Percentiles rank a stretch among this genome's conserved stretches.
These are phyloP conservation scores for Hippocampus mohnikei DNA, from an alignment of 2,113 vertebrate species.

Conservation along the genomic window DNA sequence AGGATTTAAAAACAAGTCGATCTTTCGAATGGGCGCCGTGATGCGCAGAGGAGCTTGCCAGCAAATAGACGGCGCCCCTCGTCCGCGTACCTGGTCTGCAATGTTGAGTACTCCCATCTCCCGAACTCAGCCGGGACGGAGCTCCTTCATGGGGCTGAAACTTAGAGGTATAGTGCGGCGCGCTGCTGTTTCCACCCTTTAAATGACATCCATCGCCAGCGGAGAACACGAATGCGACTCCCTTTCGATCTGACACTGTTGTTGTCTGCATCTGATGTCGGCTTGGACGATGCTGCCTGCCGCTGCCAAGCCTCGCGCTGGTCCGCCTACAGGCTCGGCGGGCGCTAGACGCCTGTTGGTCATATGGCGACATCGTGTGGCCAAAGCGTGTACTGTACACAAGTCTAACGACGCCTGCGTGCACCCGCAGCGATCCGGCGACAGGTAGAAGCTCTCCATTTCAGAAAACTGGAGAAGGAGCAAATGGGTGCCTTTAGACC, in stretches of 20 bases:
- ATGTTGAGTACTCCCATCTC: conserved; percentile 94
- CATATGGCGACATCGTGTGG: conserved; percentile 41
- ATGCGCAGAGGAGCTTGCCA: conserved; percentile 57
- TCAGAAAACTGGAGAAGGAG: background rate
- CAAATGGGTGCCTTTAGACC: no score
- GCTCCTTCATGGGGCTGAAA: conserved; percentile 82
- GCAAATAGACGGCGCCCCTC: conserved; percentile 67
- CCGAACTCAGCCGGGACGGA: conserved; percentile 86
- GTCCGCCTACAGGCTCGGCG: conserved; percentile 74
- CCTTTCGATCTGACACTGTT: conserved; percentile 64
- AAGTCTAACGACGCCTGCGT: no score
- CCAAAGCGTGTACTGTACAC: rapidly evolving
- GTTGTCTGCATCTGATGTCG: conserved; percentile 67
- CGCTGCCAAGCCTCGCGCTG: conserved; percentile 28
- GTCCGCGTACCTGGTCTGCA: conserved; percentile 83
- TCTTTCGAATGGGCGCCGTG: background rate
- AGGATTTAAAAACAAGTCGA: background rate
- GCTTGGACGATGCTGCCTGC: conserved; percentile 53
- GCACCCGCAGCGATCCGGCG: background rate
- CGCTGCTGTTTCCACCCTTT: conserved; percentile 56
- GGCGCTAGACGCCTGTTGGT: conserved; percentile 8
- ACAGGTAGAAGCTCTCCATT: background rate
- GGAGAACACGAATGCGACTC: conserved; percentile 52
- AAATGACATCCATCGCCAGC: conserved; percentile 63
- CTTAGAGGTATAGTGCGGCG: conserved; percentile 62